Percentiles rank a stretch among this genome's conserved stretches.
phyloP scores from a whole-genome alignment of 2,888 invertebrate genomes.

The Epistrophella euchroma region DNA sequence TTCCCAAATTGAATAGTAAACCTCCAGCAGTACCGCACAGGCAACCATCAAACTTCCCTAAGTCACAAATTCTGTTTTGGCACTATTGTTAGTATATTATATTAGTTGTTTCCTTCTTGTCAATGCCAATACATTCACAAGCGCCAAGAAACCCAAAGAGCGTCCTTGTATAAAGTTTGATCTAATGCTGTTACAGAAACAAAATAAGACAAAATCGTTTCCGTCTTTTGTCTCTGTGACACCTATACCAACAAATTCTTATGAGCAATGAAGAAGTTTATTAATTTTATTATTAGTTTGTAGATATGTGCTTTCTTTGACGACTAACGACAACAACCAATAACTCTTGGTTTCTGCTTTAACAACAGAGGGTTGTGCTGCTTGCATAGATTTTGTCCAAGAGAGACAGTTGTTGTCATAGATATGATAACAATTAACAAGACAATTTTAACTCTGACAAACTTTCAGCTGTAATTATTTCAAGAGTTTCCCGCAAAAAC shows the following conservation, averaged over 20 bases:
- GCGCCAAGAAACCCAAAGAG: background rate
- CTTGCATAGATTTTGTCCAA: background rate
- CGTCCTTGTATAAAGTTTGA: background rate
- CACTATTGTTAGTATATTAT: background rate
- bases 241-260: background rate
- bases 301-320: background rate
- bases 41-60: constrained; percentile 57
- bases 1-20: constrained; percentile 75
- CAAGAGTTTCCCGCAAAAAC: too few relatives aligned
- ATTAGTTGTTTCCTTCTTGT: background rate
- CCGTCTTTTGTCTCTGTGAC: background rate
- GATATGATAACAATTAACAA: too few relatives aligned
- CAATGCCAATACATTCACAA: background rate
- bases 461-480: too few relatives aligned
- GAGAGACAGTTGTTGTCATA: too few relatives aligned
- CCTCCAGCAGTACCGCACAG: constrained; percentile 54
- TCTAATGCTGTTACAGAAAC: constrained; percentile 27
- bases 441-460: too few relatives aligned
- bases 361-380: background rate
- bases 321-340: constrained; percentile 1
- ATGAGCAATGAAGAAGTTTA: constrained; percentile 3
- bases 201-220: background rate
- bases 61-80: constrained; percentile 44
- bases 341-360: constrained; percentile 18
- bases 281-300: constrained; percentile 27